Base-by-base conservation (phyloP, 2,113 vertebrate species). In the Eira barbara region DNA sequence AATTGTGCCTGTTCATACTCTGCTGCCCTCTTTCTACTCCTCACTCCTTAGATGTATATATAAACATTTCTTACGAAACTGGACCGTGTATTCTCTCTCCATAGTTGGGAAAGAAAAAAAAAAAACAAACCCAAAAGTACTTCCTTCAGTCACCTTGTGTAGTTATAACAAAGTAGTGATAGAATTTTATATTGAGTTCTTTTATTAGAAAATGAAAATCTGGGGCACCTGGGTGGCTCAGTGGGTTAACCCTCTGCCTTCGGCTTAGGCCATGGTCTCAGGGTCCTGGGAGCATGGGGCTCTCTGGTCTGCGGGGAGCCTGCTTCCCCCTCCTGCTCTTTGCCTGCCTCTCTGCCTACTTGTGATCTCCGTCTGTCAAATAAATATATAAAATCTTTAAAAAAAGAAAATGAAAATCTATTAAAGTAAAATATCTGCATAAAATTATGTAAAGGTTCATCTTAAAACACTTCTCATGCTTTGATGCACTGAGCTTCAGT, bases 201-300 rank as follows among this genome's bases (percentile, higher is more conserved):
- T 97, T 84, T 76, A 81, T 96, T 95, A 79, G 47, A 92, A 95
- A 94, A 84, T 94, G 42, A 94, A 95, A 83, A 47, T 91, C 31
- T 82, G 55, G 20, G 52, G 15, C 52, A 17, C 52, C 52, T 55
- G 52, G 52, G 15, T 55, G 52, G 52, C 52, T 55, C 15, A 55
- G 52, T 17, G 15, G 52, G 52, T 55, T 55, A 17, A 17, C 3
- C 52, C 15, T 18, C 52, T 55, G 52, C 52, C 52, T 55, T 55
- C 6, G 17, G 52, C 52, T 55, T 5, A 55, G 52, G 52, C 52
- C 52, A 55, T 18, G 52, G 52, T 55, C 52, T 55, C 52, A 55
- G 52, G 52, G 15, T 55, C 52, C 52, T 55, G 52, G 52, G 52
- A 55, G 17, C 17, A 1, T 55, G 17, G 52, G 52, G 17, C 5